A percentile compares a stretch with the other conserved stretches of the same genome.
Conservation (phyloP, 2,888 invertebrate genomes). For the Xestia ashworthii region DNA sequence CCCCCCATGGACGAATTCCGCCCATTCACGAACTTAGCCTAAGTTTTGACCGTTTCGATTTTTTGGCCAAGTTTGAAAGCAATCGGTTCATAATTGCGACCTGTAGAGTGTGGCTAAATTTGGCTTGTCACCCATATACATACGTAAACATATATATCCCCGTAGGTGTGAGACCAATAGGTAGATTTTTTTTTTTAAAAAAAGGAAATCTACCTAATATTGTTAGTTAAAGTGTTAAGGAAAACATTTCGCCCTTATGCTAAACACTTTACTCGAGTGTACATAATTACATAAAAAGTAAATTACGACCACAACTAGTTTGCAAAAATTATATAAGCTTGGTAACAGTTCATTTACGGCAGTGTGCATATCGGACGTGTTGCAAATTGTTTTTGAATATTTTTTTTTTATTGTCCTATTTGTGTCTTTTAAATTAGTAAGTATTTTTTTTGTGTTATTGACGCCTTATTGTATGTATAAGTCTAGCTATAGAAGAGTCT, state of each 20-base stretch:
- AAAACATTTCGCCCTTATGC: background rate
- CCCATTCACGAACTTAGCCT: too few species aligned
- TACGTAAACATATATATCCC: too few species aligned
- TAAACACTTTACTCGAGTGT: background rate
- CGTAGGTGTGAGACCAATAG: too few species aligned
- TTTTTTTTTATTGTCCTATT: background rate
- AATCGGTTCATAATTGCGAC: too few species aligned
- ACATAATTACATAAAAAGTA: background rate
- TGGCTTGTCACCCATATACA: too few species aligned
- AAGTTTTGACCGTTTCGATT: too few species aligned
- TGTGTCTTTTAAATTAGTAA: background rate
- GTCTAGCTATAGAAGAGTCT: too few species aligned
- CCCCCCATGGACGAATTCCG: too few species aligned
- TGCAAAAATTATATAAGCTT: constrained; percentile 1
- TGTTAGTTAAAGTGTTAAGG: background rate
- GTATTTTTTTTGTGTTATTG: background rate
- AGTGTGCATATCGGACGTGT: background rate
- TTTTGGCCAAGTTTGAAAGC: too few species aligned
- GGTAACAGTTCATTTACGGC: background rate
- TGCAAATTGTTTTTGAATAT: background rate
- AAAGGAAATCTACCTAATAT: too few species aligned
- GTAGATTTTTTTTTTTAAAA: too few species aligned
- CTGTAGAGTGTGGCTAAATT: too few species aligned
- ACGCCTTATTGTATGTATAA: background rate
- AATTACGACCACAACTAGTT: background rate